Conservation (phyloP, 2,888 invertebrate species). For the Notodonta ziczac region DNA sequence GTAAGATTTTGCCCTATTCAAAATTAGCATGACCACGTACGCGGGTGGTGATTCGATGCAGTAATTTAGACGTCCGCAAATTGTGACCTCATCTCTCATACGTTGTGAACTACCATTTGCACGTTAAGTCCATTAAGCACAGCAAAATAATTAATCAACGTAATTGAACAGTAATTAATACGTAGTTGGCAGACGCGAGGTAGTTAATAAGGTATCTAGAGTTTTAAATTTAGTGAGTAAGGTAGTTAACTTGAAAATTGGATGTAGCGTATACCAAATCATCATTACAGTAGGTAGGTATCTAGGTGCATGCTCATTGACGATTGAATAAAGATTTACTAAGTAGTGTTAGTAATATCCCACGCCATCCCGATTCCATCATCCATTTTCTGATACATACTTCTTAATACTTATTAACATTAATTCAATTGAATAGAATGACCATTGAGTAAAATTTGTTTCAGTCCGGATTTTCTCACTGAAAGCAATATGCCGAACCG, state of each 20-base stretch:
- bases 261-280: neutral
- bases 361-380: too few species aligned
- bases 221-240: slow-evolving; percentile 4
- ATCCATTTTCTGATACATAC: too few species aligned
- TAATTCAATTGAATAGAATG: too few species aligned
- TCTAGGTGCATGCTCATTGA: neutral
- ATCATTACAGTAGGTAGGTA: neutral
- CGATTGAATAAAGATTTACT: neutral
- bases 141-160: slow-evolving; percentile 12
- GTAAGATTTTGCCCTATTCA: slow-evolving; percentile 81
- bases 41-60: slow-evolving; percentile 19
- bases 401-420: too few species aligned
- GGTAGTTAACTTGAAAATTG: slow-evolving; percentile 5
- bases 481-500: too few species aligned
- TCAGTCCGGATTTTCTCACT: too few species aligned
- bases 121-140: slow-evolving; percentile 18
- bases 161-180: slow-evolving; percentile 37
- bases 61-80: slow-evolving; percentile 11
- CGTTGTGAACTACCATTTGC: slow-evolving; percentile 17
- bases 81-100: slow-evolving; percentile 4
- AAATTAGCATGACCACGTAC: slow-evolving; percentile 61
- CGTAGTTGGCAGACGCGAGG: neutral
- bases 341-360: too few species aligned
- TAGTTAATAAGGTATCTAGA: slow-evolving; percentile 6
- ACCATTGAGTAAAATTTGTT: too few species aligned